Evolutionary conservation across 2,113 vertebrate species (phyloP), one percentile per base, ranked within the genome.

Genomic region (Otis tarda): DNA sequence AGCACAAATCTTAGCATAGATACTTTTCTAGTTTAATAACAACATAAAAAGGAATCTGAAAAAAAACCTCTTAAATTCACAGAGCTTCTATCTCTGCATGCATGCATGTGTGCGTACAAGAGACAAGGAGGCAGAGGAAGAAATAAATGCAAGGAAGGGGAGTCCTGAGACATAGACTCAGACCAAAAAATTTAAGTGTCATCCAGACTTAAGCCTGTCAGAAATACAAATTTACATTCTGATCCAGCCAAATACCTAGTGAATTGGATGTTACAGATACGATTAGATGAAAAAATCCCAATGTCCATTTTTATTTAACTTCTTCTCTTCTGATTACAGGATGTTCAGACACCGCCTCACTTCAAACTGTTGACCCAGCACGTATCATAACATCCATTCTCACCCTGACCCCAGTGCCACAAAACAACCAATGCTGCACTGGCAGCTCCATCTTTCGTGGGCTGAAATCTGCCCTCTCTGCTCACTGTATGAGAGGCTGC

Each of bases 391-490:
- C 33, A n/a, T 28, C 39, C 47, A 12, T 49, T 89, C 22, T 93
- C 24, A 53, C 49, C 41, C 56, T 69, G 76, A 35, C 16, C 83
- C 47, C 68, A 30, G 56, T 47, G 85, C 83, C 64, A 74, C 79
- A 94, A 93, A 93, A 18, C 71, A 96, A 76, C 57, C 9, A 19
- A 45, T 28, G 64, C n/a, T 89, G 57, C 30, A 11, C 55, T 57
- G 83, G 53, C 64, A 91, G 13, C 92, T 96, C 87, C 79, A 47
- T 90, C 69, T 84, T 87, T 45, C 33, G 30, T 50, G 37, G 57
- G 49, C 57, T 94, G 73, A 95, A 95, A 94, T 84, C 89, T 85
- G 49, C 57, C 84, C 68, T 87, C 87, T 79, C 28, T 77, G 61
- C 68, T 92, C 79, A 23, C 76, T 68, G 31, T 56, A 33, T 43